These are phyloP conservation scores for Axea sp. DNA, from an alignment of 2,888 invertebrate genomes.

Conservation along the genomic window DNA sequence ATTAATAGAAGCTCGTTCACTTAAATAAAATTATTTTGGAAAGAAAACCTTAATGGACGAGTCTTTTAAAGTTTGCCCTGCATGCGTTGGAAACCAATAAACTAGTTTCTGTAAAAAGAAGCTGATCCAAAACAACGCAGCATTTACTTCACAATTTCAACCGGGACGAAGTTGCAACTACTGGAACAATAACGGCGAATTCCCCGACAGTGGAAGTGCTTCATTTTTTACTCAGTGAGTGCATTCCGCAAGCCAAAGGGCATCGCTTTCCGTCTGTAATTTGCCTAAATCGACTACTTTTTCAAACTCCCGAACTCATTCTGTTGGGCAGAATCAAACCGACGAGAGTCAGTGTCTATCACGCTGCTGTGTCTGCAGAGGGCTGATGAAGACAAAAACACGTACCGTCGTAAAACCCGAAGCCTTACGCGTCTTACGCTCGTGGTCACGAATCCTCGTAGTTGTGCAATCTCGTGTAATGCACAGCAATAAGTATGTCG, in stretches of 20 bases:
- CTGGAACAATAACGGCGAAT: constrained; percentile 35
- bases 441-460: constrained; percentile 30
- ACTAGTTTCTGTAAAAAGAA: neutral
- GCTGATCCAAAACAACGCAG: constrained; percentile 17
- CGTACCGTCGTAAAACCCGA: constrained; percentile 34
- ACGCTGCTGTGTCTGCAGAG: constrained; percentile 23
- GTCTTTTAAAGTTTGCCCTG: too few species aligned
- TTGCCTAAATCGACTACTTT: constrained; percentile 54
- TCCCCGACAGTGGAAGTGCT: constrained; percentile 25
- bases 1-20: too few species aligned
- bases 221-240: constrained; percentile 33
- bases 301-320: constrained; percentile 47
- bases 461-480: constrained; percentile 39
- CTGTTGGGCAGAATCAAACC: constrained; percentile 28
- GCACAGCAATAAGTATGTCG: constrained; percentile 15
- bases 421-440: constrained; percentile 32
- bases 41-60: too few species aligned
- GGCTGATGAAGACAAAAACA: constrained; percentile 46
- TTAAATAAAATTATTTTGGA: too few species aligned
- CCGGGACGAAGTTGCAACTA: constrained; percentile 23
- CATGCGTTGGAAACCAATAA: constrained; percentile 14
- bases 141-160: constrained; percentile 14
- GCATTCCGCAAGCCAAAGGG: constrained; percentile 34
- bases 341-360: constrained; percentile 25
- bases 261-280: constrained; percentile 35